Conservation (phyloP, 2,797 vertebrate species). For the Adelosebastes latens region DNA sequence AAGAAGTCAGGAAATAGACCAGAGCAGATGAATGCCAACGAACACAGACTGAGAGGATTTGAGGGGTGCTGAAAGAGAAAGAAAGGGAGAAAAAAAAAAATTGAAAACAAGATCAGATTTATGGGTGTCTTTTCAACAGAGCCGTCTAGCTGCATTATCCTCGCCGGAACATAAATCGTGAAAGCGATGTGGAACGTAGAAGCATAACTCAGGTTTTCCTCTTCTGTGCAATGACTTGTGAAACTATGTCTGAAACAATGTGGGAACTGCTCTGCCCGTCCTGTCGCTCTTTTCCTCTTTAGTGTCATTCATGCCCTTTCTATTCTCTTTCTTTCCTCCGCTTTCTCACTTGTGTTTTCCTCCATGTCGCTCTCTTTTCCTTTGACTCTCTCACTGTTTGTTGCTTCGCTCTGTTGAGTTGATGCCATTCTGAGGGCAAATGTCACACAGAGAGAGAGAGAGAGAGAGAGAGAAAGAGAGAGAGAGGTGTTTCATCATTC, state of each 20-base stretch:
- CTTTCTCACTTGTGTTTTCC: neutral
- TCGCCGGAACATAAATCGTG: constrained; percentile 71
- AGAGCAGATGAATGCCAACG: constrained; percentile 45
- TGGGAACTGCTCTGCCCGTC: constrained; percentile 44
- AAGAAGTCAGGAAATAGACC: constrained; percentile 58
- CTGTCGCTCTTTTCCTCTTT: constrained; percentile 55
- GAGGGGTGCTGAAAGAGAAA: constrained; percentile 45
- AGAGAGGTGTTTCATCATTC: constrained; percentile 65
- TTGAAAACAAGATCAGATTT: constrained; percentile 77
- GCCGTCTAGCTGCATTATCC: constrained; percentile 71
- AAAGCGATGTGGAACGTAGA: constrained; percentile 55
- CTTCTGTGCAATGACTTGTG: constrained; percentile 65
- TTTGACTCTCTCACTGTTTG: constrained; percentile 51
- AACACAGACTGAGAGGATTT: constrained; percentile 55
- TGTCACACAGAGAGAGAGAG: constrained; percentile 62
- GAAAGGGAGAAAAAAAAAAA: constrained; percentile 15
- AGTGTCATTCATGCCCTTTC: constrained; percentile 54
- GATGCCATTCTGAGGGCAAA: constrained; percentile 73
- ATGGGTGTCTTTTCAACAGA: constrained; percentile 73
- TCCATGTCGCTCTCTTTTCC: neutral
- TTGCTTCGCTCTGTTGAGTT: constrained; percentile 60
- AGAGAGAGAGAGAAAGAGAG: constrained; percentile 37
- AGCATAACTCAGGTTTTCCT: constrained; percentile 73
- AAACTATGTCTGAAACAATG: constrained; percentile 54
- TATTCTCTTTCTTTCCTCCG: constrained; percentile 32